A percentile compares a stretch with the other conserved stretches of the same genome.
Conservation (phyloP, 2,113 vertebrate species). For the Atherinomorus stipes region DNA sequence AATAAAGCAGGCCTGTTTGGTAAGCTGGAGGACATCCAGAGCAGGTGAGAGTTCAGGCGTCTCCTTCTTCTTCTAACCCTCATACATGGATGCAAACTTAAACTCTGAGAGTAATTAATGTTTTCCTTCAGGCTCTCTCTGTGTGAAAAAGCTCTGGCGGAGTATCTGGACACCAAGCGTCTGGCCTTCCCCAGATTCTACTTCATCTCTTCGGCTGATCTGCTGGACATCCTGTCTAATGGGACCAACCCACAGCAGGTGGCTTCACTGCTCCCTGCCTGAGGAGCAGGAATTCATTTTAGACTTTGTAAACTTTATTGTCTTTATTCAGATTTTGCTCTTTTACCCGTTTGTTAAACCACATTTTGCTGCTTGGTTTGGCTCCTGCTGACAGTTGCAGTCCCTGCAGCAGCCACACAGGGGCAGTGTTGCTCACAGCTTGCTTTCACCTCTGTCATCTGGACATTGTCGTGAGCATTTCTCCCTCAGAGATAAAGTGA, state of each 20-base stretch:
- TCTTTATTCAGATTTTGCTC: slow-evolving; percentile 1
- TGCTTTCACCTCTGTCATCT: slow-evolving; percentile 18
- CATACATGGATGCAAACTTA: background rate
- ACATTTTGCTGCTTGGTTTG: no score
- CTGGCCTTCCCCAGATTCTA: slow-evolving; percentile 96
- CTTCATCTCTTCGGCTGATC: slow-evolving; percentile 97
- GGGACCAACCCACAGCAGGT: slow-evolving; percentile 90
- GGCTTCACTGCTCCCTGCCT: slow-evolving; percentile 18
- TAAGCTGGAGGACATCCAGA: slow-evolving; percentile 92
- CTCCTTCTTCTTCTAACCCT: background rate
- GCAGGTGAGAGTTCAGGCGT: slow-evolving; percentile 80
- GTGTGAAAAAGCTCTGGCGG: slow-evolving; percentile 95
- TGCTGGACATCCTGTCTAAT: slow-evolving; percentile 95
- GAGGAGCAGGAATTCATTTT: slow-evolving; percentile 15
- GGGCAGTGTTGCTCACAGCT: slow-evolving; percentile 66
- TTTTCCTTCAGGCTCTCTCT: slow-evolving; percentile 85
- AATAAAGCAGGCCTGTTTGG: slow-evolving; percentile 88
- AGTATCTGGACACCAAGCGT: slow-evolving; percentile 95
- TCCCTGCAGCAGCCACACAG: slow-evolving; percentile 50
- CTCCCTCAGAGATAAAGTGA: slow-evolving; percentile 40
- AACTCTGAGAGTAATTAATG: slow-evolving; percentile 6
- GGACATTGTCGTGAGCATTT: slow-evolving; percentile 37
- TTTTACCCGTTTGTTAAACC: slow-evolving; percentile 7
- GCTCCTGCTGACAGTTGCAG: slow-evolving; percentile 24
- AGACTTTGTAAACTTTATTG: slow-evolving; percentile 10